Evolutionary conservation across 1,140 invertebrate species (phyloP), one percentile per base, ranked within the genome.

Genomic region (Tenebrio molitor): DNA sequence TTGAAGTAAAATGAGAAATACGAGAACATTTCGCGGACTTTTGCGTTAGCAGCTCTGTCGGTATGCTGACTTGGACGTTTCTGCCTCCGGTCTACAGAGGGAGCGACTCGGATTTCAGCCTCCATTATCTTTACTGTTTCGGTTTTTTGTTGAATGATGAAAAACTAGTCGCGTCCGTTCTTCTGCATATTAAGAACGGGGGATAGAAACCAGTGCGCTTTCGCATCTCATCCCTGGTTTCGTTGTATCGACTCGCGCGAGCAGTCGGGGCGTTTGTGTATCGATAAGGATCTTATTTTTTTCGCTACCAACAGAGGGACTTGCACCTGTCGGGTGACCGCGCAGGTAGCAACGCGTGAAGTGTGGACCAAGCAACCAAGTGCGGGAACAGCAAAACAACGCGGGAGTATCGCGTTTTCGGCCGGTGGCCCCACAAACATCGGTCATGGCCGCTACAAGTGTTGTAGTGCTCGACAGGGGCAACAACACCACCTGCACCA

Each of bases 401-500:
- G 72, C 75, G 71, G 68, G 58, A 76, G 68, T 58, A 68, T 78
- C 68, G 74, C 71, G 72, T 29, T 66, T 68, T n/a, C 29, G 69
- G 66, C 71, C 66, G 74, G 74, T 69, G 71, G 74, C 74, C 64
- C 53, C 53, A 72, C 44, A 72, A 62, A 53, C 36, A 10, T 63
- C 58, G 25, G 71, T 58, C 64, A 88, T 87, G 91, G 92, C 91
- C 79, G 91, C 93, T 87, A 95, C 94, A 77, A 95, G 93, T 89
- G 94, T 96, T 85, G 93, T 96, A 83, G 92, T 95, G 81, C 89
- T 96, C 81, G 94, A 96, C 87, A 91, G 95, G 84, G 94, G 94
- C 84, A 96, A 96, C 86, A 96, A 96, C 88, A 96, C 95, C 84
- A 96, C 95, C 83, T 95, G 94, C 86, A 96, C 94, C 80, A 94